Base-by-base conservation (phyloP, 2,113 vertebrate genomes). In the Trichomycterus rosablanca region DNA sequence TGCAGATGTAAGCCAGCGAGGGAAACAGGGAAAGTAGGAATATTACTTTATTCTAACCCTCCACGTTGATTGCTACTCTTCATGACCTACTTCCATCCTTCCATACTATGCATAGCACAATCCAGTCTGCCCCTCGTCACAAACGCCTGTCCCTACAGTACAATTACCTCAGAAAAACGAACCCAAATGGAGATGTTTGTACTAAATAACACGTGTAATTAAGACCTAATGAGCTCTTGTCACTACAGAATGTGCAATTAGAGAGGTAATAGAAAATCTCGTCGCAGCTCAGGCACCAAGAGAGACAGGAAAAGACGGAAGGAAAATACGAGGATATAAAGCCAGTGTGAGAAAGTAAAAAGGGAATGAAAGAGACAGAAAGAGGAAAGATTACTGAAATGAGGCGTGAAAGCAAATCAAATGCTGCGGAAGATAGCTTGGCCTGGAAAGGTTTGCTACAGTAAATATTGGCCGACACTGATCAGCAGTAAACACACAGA, bases 161-260 rank as follows among this genome's bases (percentile, higher is more conserved):
- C 93, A 90, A 88, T 95, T 93, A 91, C 89, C 87, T 86, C 85
- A 89, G 88, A 80, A 88, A 82, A 87, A 89, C 88, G 86, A 85
- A 87, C 89, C 88, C 93, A 93, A 97, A 97, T 93, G 90, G 92
- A 97, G 94, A 96, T 98, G 95, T 98, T 98, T 98, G 93, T 92
- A 89, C 92, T 97, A 95, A 98, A 96, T 94, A 98, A 93, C 94
- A 95, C 95, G 93, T 93, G 93, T 97, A 97, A 98, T 97, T 98
- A 97, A 93, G 93, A 89, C 92, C 94, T 97, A 98, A 98, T 96
- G 95, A 97, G 93, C 87, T 90, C 92, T 97, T 95, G 93, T 97
- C 93, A 93, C 88, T 90, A 88, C 89, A 90, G 92, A 96, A 96
- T 95, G 91, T 92, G 93, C 94, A 98, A 94, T 97, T 97, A 97